Percentiles rank a stretch among this genome's conserved stretches.
These are phyloP conservation scores for Cottus gobio DNA, from an alignment of 2,113 vertebrate genomes.

Conservation along the genomic window DNA sequence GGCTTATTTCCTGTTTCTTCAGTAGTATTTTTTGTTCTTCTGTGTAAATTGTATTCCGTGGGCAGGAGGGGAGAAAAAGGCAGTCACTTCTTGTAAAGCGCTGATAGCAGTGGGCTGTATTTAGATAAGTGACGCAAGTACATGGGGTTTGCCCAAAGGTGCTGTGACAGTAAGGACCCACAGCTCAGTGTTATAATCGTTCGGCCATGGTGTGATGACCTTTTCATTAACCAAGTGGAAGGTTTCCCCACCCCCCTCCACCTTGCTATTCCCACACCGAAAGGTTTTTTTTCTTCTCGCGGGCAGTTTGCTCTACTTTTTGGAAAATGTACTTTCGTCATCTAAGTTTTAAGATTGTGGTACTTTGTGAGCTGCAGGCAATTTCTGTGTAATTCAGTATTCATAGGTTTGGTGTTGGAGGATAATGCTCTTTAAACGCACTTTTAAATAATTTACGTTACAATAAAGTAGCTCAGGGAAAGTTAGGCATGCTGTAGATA, in stretches of 20 bases:
- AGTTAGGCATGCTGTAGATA: neutral
- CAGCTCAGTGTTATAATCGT: conserved; percentile 37
- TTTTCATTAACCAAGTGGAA: conserved; percentile 68
- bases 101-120: conserved; percentile 75
- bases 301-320: conserved; percentile 16
- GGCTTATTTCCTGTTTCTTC: conserved; percentile 86
- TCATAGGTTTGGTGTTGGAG: neutral
- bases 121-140: conserved; percentile 79
- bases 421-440: neutral
- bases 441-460: neutral
- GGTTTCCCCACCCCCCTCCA: conserved; percentile 48
- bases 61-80: conserved; percentile 71
- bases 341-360: neutral
- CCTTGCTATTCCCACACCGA: conserved; percentile 54
- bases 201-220: conserved; percentile 60
- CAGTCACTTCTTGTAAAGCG: conserved; percentile 83
- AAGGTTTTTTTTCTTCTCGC: neutral
- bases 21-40: conserved; percentile 80
- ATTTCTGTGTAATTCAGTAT: neutral
- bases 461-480: neutral
- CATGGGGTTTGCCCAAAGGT: conserved; percentile 80
- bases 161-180: conserved; percentile 75
- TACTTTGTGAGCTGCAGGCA: neutral
- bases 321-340: conserved; percentile 34
- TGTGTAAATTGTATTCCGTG: conserved; percentile 69